Evolutionary conservation across 2,888 invertebrate genomes (phyloP).

Genomic region (Rhaphigaster nebulosa): DNA sequence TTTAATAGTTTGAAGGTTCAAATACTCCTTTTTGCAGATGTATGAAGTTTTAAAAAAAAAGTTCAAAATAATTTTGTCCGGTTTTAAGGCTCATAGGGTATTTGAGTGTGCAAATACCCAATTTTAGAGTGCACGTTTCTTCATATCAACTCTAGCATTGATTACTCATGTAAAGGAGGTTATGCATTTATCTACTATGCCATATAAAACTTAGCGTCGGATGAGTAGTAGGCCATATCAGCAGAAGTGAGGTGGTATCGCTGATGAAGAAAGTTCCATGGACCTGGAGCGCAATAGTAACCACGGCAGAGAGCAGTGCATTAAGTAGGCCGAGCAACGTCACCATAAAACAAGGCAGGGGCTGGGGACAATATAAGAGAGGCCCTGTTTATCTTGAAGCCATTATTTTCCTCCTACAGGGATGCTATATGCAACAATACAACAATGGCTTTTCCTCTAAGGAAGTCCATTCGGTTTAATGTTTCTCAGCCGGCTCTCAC

Average conservation of each 20-base stretch:
- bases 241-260: neutral
- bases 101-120: too few relatives aligned
- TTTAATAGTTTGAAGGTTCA: too few relatives aligned
- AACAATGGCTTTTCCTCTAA: slow-evolving; percentile 64
- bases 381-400: slow-evolving; percentile 62
- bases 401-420: slow-evolving; percentile 62
- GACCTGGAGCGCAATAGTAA: neutral
- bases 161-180: neutral
- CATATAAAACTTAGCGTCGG: neutral
- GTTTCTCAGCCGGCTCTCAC: slow-evolving; percentile 59
- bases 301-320: neutral
- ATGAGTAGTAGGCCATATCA: neutral
- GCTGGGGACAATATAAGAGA: slow-evolving; percentile 50
- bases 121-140: too few relatives aligned
- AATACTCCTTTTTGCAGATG: too few relatives aligned
- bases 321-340: slow-evolving; percentile 35
- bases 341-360: slow-evolving; percentile 56
- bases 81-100: too few relatives aligned
- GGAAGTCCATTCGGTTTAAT: slow-evolving; percentile 64
- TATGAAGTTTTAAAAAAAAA: too few relatives aligned
- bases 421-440: slow-evolving; percentile 61
- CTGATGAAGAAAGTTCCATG: neutral
- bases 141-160: neutral
- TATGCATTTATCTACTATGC: neutral
- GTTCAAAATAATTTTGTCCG: too few relatives aligned